A percentile compares a stretch with the other conserved stretches of the same genome.
phyloP scores from a whole-genome alignment of 2,888 invertebrate genomes.

The Meloe dianella region DNA sequence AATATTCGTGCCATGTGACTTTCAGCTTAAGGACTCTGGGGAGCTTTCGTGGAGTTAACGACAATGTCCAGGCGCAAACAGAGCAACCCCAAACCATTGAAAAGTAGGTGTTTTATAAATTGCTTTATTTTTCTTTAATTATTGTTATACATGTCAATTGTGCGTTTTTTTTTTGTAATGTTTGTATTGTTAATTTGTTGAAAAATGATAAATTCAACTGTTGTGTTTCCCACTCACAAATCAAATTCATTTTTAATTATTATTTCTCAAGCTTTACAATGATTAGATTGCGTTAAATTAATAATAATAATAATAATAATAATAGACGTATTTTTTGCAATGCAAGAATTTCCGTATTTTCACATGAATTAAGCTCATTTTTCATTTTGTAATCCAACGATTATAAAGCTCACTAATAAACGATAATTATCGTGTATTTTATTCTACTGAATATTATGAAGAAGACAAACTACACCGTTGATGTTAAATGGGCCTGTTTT shows the following conservation, averaged over 20 bases:
- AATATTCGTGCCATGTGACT: constrained; percentile 46
- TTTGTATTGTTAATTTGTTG: constrained; percentile 20
- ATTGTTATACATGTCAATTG: constrained; percentile 7
- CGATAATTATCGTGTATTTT: too few species aligned
- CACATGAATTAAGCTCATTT: neutral
- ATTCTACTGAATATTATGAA: neutral
- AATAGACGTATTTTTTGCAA: too few species aligned
- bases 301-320: neutral
- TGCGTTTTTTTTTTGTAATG: constrained; percentile 10
- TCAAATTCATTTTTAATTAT: constrained; percentile 27
- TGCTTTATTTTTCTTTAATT: constrained; percentile 18
- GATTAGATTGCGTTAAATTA: neutral
- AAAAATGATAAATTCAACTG: constrained; percentile 20
- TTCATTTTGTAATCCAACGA: neutral
- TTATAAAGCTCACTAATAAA: too few species aligned
- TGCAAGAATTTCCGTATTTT: neutral
- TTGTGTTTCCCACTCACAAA: constrained; percentile 20
- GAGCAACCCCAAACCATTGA: constrained; percentile 93
- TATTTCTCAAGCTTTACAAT: neutral
- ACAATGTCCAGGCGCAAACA: constrained; percentile 93
- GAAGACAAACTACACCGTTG: neutral
- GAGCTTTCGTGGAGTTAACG: constrained; percentile 67
- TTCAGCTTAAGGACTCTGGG: constrained; percentile 34
- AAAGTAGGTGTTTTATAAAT: constrained; percentile 75
- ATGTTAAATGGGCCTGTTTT: neutral